Evolutionary conservation across 2,888 invertebrate species (phyloP), one percentile per base, ranked within the genome.

Genomic region (Palloptera scutellata): DNA sequence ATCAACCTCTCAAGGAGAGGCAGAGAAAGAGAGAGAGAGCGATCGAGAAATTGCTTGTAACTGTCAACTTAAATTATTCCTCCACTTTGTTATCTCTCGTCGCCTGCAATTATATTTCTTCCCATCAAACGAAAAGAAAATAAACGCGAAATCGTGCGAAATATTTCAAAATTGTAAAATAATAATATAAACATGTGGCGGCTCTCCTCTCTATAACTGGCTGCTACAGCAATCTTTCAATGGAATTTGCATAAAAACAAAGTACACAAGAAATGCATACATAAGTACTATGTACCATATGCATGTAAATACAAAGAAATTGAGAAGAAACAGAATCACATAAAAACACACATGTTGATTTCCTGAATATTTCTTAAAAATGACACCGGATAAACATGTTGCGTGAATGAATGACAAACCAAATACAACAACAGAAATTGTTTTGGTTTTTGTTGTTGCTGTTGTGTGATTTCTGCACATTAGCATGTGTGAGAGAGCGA

Each of bases 321-420:
- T 13, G 9, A 9, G 5, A 53, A 53, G 20, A 17, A 15, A 13
- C n/a, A n/a, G n/a, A 40, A 15, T n/a, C 57, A 15, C 57, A 30
- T 1, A 13, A 19, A 19, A 13, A 10, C 4, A 10, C 17, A 42
- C 41, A 12, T 15, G 53, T 9, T 43, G 41, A 12, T 60, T 51
- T 42, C 45, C 10, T 40, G 60, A 40, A 41, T 55, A 58, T 63
- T 67, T 45, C 60, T 61, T 67, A 48, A 60, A 62, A 63, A 63
- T 63, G 63, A 67, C 67, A 63, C 63, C 63, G 67, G 63, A 63
- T 67, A 67, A 67, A 67, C 67, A 67, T 63, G 67, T 63, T 63
- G 63, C 30, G 60, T 59, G 52, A 45, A 57, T 57, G 64, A 64
- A 40, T 48, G 64, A 57, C 48, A 15, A 42, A 9, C 30, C 48